Percentiles rank a stretch among this genome's conserved stretches.
Conservation (phyloP, 1,140 invertebrate genomes). For the Doryteuthis pealeii region DNA sequence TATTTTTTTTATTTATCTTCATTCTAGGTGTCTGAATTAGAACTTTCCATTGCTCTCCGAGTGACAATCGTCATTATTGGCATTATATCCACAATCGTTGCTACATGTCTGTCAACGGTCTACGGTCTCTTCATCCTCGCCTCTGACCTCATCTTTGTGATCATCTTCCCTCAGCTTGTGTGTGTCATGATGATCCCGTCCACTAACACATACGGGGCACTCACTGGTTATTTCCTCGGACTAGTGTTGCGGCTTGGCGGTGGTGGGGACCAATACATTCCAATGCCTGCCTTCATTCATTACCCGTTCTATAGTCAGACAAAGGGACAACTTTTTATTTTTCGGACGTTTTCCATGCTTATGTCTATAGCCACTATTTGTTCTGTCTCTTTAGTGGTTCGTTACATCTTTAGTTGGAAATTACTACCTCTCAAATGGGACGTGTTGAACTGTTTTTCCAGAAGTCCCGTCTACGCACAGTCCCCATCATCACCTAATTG, state of each 20-base stretch:
- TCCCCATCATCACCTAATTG: too few relatives aligned
- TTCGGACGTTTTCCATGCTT: slow-evolving; percentile 47
- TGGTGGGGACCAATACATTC: slow-evolving; percentile 67
- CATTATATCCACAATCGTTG: slow-evolving; percentile 42
- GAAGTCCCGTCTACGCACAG: too few relatives aligned
- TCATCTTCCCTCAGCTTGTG: slow-evolving; percentile 92
- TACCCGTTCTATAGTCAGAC: slow-evolving; percentile 44
- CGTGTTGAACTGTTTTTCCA: slow-evolving; percentile 7
- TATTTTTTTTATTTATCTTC: too few relatives aligned
- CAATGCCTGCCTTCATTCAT: slow-evolving; percentile 42
- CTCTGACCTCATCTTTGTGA: slow-evolving; percentile 96
- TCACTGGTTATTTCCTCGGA: slow-evolving; percentile 79
- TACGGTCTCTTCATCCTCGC: slow-evolving; percentile 93
- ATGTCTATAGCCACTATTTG: slow-evolving; percentile 34
- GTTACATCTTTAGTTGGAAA: slow-evolving; percentile 1
- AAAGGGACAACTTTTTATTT: slow-evolving; percentile 47
- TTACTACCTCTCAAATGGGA: slow-evolving; percentile 1
- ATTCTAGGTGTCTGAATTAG: slow-evolving; percentile 43
- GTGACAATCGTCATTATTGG: slow-evolving; percentile 43
- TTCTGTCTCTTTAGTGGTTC: slow-evolving; percentile 5
- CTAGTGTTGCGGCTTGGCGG: slow-evolving; percentile 80
- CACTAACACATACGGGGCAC: slow-evolving; percentile 89
- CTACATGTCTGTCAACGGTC: slow-evolving; percentile 71
- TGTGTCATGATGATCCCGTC: slow-evolving; percentile 81
- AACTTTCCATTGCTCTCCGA: slow-evolving; percentile 45